These are phyloP conservation scores for Drosophila saltans DNA, from an alignment of 1,140 invertebrate genomes.

Conservation along the genomic window DNA sequence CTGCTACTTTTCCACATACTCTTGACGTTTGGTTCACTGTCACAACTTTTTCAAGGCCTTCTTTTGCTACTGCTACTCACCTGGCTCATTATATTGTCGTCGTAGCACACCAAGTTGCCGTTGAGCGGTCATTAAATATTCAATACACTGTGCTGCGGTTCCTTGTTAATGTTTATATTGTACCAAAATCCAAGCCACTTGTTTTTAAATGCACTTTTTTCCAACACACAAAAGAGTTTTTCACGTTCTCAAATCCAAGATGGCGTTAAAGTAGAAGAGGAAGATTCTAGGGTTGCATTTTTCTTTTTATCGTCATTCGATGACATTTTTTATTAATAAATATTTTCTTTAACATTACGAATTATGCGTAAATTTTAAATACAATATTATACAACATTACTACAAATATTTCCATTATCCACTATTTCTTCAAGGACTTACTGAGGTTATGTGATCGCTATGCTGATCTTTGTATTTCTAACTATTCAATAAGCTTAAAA, in stretches of 20 bases:
- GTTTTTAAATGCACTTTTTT: slow-evolving; percentile 79
- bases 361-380: too few species aligned
- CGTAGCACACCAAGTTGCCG: slow-evolving; percentile 71
- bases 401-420: too few species aligned
- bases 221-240: slow-evolving; percentile 59
- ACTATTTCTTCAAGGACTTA: too few species aligned
- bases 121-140: slow-evolving; percentile 80
- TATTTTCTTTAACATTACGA: background rate
- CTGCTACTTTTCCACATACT: slow-evolving; percentile 57
- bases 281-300: slow-evolving; percentile 11
- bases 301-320: background rate
- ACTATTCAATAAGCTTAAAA: too few species aligned
- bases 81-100: slow-evolving; percentile 83
- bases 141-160: slow-evolving; percentile 58
- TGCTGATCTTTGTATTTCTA: too few species aligned
- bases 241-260: slow-evolving; percentile 57
- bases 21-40: slow-evolving; percentile 68
- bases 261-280: slow-evolving; percentile 8
- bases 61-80: slow-evolving; percentile 75
- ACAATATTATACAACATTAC: background rate
- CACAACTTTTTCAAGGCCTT: slow-evolving; percentile 80
- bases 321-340: background rate
- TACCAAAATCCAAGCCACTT: slow-evolving; percentile 55
- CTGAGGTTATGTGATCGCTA: too few species aligned
- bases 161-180: slow-evolving; percentile 65